Evolutionary conservation across 2,797 vertebrate genomes (phyloP).

Genomic region (Pelobates cultripes): DNA sequence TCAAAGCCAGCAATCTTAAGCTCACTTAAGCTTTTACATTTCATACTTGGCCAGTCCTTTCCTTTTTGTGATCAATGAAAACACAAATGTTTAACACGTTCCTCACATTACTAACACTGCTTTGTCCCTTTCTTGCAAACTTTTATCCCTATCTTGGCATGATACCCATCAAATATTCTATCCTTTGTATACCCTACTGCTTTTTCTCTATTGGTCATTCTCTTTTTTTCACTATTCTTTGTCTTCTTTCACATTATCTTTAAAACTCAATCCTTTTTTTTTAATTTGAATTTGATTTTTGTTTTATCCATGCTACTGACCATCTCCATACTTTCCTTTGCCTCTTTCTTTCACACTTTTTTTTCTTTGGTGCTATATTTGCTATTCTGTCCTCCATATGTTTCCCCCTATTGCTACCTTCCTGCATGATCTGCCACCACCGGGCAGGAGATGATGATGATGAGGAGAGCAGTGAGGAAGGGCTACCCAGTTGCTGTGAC

Average conservation of each 20-base stretch:
- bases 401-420: neutral
- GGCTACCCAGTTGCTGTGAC: slow-evolving; percentile 85
- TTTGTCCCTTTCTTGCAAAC: slow-evolving; percentile 12
- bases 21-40: no score
- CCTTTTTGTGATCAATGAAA: neutral
- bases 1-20: neutral
- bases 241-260: neutral
- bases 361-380: neutral
- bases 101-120: slow-evolving; percentile 34
- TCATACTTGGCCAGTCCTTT: no score
- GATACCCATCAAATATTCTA: neutral
- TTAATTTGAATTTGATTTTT: neutral
- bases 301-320: neutral
- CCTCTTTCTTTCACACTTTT: neutral
- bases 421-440: slow-evolving; percentile 13
- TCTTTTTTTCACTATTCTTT: neutral
- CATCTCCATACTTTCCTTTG: neutral
- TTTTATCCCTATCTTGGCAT: slow-evolving; percentile 13
- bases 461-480: slow-evolving; percentile 84
- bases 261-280: neutral
- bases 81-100: slow-evolving; percentile 15
- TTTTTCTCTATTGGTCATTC: neutral
- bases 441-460: slow-evolving; percentile 82
- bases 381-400: neutral
- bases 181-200: neutral